phyloP scores from a whole-genome alignment of 2,888 invertebrate genomes.

The Cyaniris semiargus region DNA sequence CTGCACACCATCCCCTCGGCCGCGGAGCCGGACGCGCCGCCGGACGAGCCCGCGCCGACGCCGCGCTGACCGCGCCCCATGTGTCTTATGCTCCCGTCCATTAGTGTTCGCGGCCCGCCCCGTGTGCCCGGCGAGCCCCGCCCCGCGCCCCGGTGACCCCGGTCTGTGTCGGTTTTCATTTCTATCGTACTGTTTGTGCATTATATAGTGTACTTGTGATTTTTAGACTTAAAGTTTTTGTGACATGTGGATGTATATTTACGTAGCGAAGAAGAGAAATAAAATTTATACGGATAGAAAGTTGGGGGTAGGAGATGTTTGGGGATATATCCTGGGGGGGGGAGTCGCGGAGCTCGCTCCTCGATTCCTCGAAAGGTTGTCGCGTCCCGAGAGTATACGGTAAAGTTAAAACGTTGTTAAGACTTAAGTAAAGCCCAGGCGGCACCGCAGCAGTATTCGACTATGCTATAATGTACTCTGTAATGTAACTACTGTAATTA shows the following conservation, averaged over 20 bases:
- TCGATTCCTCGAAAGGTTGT: background rate
- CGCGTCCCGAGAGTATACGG: slow-evolving; percentile 27
- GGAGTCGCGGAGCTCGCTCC: background rate
- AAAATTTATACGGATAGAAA: background rate
- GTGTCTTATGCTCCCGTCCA: slow-evolving; percentile 57
- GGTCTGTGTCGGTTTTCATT: slow-evolving; percentile 11
- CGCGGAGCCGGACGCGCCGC: slow-evolving; percentile 61
- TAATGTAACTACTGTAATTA: slow-evolving; percentile 32
- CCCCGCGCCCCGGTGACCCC: slow-evolving; percentile 27
- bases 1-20: slow-evolving; percentile 70
- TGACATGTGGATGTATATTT: slow-evolving; percentile 10
- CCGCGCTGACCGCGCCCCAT: slow-evolving; percentile 48
- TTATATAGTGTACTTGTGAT: background rate
- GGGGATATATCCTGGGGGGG: background rate
- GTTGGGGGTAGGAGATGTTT: background rate
- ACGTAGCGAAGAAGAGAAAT: background rate
- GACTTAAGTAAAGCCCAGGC: slow-evolving; percentile 33
- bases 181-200: background rate
- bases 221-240: background rate
- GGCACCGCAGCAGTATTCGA: slow-evolving; percentile 44
- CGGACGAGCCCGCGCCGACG: slow-evolving; percentile 51
- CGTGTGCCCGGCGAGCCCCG: slow-evolving; percentile 30
- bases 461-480: slow-evolving; percentile 38
- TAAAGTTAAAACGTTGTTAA: slow-evolving; percentile 18
- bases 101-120: slow-evolving; percentile 42